Evolutionary conservation across 2,113 vertebrate genomes (phyloP).

Genomic region (Rhinichthys klamathensis): DNA sequence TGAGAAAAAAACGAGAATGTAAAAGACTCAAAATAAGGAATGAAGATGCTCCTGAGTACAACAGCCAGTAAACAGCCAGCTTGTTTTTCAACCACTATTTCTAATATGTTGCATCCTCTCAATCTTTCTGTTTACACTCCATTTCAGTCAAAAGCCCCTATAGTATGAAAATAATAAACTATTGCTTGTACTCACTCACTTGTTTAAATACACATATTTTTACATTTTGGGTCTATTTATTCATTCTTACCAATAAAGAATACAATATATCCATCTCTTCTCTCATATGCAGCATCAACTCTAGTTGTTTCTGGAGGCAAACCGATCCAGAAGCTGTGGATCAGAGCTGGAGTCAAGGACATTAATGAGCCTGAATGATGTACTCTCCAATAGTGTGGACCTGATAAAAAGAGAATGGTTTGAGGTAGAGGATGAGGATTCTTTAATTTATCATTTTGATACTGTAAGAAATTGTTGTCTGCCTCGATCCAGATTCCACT

Average conservation of each 20-base stretch:
- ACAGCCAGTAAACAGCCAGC: neutral
- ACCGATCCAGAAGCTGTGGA: constrained; percentile 78
- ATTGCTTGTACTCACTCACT: neutral
- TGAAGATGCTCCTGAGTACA: neutral
- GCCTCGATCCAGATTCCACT: too few species aligned
- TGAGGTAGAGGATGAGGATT: neutral
- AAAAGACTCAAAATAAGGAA: neutral
- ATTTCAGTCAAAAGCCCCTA: neutral
- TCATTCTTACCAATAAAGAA: constrained; percentile 75
- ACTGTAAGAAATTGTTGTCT: neutral
- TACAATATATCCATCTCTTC: constrained; percentile 70
- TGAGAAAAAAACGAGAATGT: constrained; percentile 40
- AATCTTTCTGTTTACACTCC: neutral
- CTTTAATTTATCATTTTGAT: neutral
- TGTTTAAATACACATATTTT: too few species aligned
- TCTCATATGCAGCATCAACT: constrained; percentile 75
- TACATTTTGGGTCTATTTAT: neutral
- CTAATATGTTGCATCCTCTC: neutral
- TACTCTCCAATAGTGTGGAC: constrained; percentile 77
- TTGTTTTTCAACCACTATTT: neutral
- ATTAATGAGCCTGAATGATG: constrained; percentile 71
- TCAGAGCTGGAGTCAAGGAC: constrained; percentile 68
- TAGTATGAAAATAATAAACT: too few species aligned
- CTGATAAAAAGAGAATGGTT: constrained; percentile 55
- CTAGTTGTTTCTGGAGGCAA: constrained; percentile 62